Conservation (phyloP, 2,888 invertebrate species). For the Cosmorhoe ocellata region DNA sequence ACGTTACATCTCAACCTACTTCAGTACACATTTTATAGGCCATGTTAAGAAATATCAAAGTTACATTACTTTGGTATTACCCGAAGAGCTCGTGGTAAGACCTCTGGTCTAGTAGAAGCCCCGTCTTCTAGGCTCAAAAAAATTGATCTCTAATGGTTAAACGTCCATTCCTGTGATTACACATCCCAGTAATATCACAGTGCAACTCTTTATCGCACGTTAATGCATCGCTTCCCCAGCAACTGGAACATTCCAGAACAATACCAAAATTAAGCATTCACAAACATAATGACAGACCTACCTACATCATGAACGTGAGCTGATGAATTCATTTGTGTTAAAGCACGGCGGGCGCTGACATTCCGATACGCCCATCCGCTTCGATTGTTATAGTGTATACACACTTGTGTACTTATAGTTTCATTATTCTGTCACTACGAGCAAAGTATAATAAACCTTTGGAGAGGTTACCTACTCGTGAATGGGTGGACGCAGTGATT, state of each 20-base stretch:
- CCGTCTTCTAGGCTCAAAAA: too few relatives aligned
- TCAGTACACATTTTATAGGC: too few relatives aligned
- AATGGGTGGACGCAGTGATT: background rate
- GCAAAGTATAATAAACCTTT: background rate
- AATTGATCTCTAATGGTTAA: too few relatives aligned
- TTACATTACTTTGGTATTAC: too few relatives aligned
- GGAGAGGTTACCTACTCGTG: background rate
- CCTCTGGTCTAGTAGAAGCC: too few relatives aligned
- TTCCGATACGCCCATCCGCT: slow-evolving; percentile 46
- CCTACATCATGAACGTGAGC: slow-evolving; percentile 1
- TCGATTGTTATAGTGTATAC: slow-evolving; percentile 23
- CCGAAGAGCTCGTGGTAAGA: too few relatives aligned
- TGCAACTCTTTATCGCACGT: too few relatives aligned
- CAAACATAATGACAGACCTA: slow-evolving; percentile 12
- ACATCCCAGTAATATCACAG: too few relatives aligned
- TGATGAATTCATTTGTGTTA: slow-evolving; percentile 34
- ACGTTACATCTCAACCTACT: too few relatives aligned
- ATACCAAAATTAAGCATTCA: slow-evolving; percentile 13
- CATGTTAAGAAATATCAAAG: too few relatives aligned
- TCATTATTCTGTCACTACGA: background rate
- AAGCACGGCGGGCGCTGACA: slow-evolving; percentile 30
- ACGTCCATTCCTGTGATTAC: too few relatives aligned
- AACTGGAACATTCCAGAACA: slow-evolving; percentile 1
- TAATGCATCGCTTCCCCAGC: too few relatives aligned
- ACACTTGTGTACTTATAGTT: background rate